These are phyloP conservation scores for Butastur rufipennis DNA, from an alignment of 2,113 vertebrate genomes.

Conservation along the genomic window DNA sequence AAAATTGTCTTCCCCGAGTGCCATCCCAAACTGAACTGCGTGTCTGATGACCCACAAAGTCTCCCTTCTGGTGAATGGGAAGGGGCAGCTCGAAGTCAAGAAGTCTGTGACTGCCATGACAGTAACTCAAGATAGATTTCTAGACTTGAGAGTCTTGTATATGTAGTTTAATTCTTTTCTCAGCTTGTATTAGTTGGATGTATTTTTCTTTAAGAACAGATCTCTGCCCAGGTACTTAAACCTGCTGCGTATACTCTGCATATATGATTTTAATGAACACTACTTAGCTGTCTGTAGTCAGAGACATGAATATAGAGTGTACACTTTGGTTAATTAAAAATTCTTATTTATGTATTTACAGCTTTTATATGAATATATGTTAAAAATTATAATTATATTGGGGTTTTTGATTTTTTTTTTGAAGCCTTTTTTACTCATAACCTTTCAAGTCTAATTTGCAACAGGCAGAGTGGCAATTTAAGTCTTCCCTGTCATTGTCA, in stretches of 20 bases:
- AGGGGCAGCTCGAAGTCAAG: not conserved
- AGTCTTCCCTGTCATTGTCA: not conserved
- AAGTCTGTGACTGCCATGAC: not conserved
- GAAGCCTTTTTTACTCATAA: not conserved
- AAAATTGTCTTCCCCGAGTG: not conserved
- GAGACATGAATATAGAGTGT: not conserved
- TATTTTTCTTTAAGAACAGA: not conserved
- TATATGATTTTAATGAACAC: not conserved
- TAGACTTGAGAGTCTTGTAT: not conserved
- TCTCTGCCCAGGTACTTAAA: not conserved
- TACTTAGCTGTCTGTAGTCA: not conserved
- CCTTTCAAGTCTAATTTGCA: not conserved
- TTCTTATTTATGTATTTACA: not conserved
- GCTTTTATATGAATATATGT: not conserved
- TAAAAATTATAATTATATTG: not conserved
- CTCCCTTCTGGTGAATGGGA: not conserved
- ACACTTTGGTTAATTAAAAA: not conserved
- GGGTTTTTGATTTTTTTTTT: not conserved
- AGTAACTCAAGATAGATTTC: not conserved
- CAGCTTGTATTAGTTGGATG: not conserved
- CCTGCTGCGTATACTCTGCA: not conserved
- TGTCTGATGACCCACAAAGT: rapidly evolving
- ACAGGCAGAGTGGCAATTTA: not conserved
- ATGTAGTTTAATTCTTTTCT: not conserved
- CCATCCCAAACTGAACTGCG: not conserved